Conservation (phyloP, 92 coral and sea anemone species). For the Umimayanthus kanabou region DNA sequence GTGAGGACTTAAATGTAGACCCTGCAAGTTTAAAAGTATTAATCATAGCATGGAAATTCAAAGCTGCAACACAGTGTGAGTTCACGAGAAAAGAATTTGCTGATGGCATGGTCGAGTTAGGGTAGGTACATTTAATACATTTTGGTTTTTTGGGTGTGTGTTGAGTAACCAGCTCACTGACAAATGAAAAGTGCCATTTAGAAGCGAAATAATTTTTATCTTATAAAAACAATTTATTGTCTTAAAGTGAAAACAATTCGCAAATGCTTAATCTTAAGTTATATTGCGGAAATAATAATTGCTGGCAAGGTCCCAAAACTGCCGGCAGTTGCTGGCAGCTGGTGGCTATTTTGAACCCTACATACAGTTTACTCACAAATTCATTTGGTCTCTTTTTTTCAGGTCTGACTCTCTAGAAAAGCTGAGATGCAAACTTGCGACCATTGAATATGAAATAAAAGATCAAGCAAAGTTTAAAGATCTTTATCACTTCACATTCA, state of each 20-base stretch:
- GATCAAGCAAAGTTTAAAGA: conserved; percentile 92
- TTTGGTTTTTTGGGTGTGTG: too few relatives aligned
- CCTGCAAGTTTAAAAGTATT: conserved; percentile 93
- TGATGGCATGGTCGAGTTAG: conserved; percentile 95
- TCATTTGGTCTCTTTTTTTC: conserved; percentile 15
- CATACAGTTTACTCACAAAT: background rate
- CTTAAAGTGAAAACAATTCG: too few relatives aligned
- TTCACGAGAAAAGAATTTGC: conserved; percentile 93
- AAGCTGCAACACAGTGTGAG: conserved; percentile 97
- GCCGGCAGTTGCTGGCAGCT: too few relatives aligned
- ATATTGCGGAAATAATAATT: too few relatives aligned
- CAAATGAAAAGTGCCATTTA: too few relatives aligned
- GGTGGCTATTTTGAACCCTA: too few relatives aligned
- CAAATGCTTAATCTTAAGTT: too few relatives aligned
- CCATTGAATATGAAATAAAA: conserved; percentile 84
- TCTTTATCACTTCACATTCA: conserved; percentile 96
- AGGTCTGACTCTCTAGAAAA: conserved; percentile 90
- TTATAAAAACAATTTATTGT: too few relatives aligned
- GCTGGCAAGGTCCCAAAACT: too few relatives aligned
- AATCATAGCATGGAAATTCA: conserved; percentile 96
- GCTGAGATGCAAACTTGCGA: conserved; percentile 79
- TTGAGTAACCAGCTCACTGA: too few relatives aligned
- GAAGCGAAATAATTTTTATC: too few relatives aligned
- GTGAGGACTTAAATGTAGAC: conserved; percentile 90
- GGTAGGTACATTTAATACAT: conserved; percentile 61